Base-by-base conservation (phyloP, 1,140 invertebrate genomes). In the Zaprionus gabonicus region DNA sequence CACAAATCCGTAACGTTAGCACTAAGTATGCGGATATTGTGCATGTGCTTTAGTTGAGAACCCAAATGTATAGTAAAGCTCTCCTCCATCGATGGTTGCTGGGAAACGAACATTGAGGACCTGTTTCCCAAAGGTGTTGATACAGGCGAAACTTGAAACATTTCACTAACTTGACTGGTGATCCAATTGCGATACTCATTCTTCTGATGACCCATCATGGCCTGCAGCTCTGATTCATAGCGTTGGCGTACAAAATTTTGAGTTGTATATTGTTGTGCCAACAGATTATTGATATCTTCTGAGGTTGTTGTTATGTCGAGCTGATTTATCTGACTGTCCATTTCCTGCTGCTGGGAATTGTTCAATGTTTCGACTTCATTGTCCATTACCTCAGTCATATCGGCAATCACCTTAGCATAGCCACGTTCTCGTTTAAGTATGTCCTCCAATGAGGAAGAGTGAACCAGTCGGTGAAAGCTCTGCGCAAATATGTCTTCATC, bases 1-100 rank as follows among this genome's bases (percentile, higher is more conserved):
- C 98, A 98, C 72, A 99, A 95, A 87, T 99, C 97, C 76, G 99
- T 94, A 31, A 97, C 95, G 93, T 98, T 96, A 12, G 96, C 96
- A 74, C 97, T 96, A 7, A 99, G 93, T 64, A 99, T 96, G 59
- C 98, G 94, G 77, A 99, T 96, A 93, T 99, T 99, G 93, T 99
- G 98, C 94, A 98, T 99, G 91, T 99, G 98, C 94, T 99, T 99
- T 93, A 99, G 95, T 94, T 99, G 99, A 3, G 98, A 98, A 69
- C 98, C 98, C 66, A 99, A 94, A 94, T 99, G 98, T 83, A 99
- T 99, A 15, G 98, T 99, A 92, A 99, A 99, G 94, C 98, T 99
- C 94, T 99, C 98, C 93, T 99, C 98, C 83, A 97, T 92, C 7
- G 88, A 93, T 23, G 91, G 93, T 51, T 91, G 88, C 73, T 80